A percentile compares a stretch with the other conserved stretches of the same genome.
Conservation (phyloP, 2,113 vertebrate genomes). For the Dicrurus megarhynchus region DNA sequence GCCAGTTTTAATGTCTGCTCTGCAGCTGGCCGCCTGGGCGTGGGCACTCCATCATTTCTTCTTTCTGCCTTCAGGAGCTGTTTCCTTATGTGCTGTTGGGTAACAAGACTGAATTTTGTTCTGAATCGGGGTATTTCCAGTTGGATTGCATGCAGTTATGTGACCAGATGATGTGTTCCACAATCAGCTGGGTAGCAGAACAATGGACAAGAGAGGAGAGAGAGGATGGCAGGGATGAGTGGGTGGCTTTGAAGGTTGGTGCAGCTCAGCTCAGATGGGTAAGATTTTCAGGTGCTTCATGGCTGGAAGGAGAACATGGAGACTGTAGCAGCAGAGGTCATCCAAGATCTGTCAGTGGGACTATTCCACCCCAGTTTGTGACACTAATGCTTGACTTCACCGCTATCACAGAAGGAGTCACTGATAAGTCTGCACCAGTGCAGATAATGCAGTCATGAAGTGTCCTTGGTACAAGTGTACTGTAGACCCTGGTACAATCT, state of each 20-base stretch:
- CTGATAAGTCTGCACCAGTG: fast-evolving
- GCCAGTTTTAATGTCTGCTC: not conserved
- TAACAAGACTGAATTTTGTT: not conserved
- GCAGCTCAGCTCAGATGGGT: not conserved
- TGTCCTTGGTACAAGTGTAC: not conserved
- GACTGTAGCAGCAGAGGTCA: not conserved
- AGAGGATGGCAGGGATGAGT: not conserved
- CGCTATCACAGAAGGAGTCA: fast-evolving
- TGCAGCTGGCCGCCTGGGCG: not conserved
- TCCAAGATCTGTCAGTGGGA: not conserved
- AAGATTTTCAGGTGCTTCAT: not conserved
- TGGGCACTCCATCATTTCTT: not conserved
- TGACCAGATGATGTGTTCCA: not conserved
- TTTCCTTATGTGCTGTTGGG: not conserved
- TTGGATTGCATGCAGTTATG: not conserved
- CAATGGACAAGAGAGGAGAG: not conserved
- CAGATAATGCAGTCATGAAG: not conserved
- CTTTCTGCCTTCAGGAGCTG: not conserved
- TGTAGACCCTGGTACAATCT: not conserved
- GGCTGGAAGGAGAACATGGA: not conserved
- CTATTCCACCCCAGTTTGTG: not conserved
- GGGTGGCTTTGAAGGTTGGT: not conserved
- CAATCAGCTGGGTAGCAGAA: not conserved
- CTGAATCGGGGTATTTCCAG: not conserved
- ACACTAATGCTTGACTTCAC: not conserved